Evolutionary conservation across 1,140 invertebrate genomes (phyloP).

Genomic region (Drosophila parvula): DNA sequence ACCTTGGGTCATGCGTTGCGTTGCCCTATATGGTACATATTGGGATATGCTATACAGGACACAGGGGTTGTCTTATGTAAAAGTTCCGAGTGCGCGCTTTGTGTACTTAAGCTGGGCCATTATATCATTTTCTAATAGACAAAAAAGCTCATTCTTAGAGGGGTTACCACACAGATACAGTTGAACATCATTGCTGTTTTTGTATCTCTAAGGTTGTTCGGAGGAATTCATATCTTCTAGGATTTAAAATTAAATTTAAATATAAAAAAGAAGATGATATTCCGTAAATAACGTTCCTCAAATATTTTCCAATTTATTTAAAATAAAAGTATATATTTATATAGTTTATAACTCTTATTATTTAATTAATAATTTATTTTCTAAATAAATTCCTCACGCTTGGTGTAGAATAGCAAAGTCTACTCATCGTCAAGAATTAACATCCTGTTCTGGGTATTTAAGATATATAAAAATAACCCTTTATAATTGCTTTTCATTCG

Average conservation of each 20-base stretch:
- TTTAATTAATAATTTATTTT: no score
- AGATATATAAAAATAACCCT: no score
- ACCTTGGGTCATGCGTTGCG: slow-evolving; percentile 56
- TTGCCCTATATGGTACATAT: slow-evolving; percentile 14
- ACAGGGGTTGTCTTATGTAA: slow-evolving; percentile 37
- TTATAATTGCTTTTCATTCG: no score
- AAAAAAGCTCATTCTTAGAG: slow-evolving; percentile 1
- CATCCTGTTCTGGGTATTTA: no score
- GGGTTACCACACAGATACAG: slow-evolving; percentile 9
- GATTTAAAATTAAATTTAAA: no score
- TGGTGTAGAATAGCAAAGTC: no score
- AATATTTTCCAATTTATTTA: no score
- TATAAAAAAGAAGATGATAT: no score
- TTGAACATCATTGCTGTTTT: not conserved
- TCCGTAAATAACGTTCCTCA: no score
- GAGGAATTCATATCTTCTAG: not conserved
- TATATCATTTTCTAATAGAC: slow-evolving; percentile 59
- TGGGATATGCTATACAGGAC: not conserved
- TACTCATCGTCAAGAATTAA: no score
- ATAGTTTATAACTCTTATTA: no score
- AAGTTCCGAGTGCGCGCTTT: slow-evolving; percentile 28
- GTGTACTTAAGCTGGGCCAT: slow-evolving; percentile 48
- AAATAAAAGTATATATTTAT: no score
- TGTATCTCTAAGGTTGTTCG: not conserved
- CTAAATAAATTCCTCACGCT: not conserved